A percentile compares a stretch with the other conserved stretches of the same genome.
phyloP scores from a whole-genome alignment of 2,797 vertebrate species.

The Gambelia wislizenii region DNA sequence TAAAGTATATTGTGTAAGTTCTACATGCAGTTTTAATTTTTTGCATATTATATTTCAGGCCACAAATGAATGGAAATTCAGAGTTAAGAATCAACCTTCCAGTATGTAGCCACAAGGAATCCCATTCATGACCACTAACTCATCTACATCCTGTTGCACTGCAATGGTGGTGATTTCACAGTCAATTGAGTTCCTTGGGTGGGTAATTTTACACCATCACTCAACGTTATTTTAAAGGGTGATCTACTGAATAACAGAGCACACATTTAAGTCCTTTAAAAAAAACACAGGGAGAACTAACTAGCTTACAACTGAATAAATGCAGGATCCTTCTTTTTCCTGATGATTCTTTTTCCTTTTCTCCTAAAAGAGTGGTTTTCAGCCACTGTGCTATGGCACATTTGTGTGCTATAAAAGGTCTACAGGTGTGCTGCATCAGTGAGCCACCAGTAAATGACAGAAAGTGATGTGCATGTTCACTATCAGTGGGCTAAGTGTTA shows the following conservation, averaged over 20 bases:
- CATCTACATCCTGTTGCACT: slow-evolving; percentile 24
- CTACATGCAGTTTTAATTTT: slow-evolving; percentile 6
- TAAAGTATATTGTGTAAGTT: background rate
- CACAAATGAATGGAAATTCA: background rate
- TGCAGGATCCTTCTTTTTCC: background rate
- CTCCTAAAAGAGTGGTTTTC: background rate
- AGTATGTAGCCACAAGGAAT: background rate
- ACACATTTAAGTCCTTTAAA: slow-evolving; percentile 9
- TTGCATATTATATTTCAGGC: background rate
- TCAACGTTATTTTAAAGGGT: slow-evolving; percentile 22
- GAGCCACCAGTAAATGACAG: too few relatives aligned
- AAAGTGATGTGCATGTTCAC: too few relatives aligned
- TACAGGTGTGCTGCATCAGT: too few relatives aligned
- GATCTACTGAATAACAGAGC: background rate
- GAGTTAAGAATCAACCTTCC: slow-evolving; percentile 3
- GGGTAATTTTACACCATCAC: background rate
- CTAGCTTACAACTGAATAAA: background rate
- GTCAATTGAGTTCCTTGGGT: background rate
- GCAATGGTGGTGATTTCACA: slow-evolving; percentile 27
- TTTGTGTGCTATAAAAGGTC: too few relatives aligned
- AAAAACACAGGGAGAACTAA: background rate
- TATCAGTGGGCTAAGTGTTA: too few relatives aligned
- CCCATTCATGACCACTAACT: background rate
- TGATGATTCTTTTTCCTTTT: background rate
- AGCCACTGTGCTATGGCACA: too few relatives aligned